Percentiles rank a stretch among this genome's conserved stretches.
phyloP scores from a whole-genome alignment of 1,140 invertebrate genomes.

The Capitella teleta region DNA sequence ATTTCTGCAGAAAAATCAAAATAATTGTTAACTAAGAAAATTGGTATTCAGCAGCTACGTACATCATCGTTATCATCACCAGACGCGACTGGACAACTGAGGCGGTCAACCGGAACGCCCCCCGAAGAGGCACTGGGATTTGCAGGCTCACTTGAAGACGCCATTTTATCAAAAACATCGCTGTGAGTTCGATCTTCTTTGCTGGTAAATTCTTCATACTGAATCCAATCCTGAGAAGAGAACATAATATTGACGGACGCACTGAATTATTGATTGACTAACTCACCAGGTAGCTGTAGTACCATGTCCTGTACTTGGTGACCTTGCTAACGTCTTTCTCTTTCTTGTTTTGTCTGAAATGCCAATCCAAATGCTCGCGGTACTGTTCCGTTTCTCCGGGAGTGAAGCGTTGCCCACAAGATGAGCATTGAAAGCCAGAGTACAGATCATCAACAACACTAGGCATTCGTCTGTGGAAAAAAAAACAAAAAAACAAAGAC shows the following conservation, averaged over 20 bases:
- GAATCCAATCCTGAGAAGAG: constrained; percentile 74
- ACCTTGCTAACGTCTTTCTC: constrained; percentile 73
- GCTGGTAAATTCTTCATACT: constrained; percentile 89
- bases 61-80: constrained; percentile 38
- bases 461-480: too few relatives aligned
- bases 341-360: constrained; percentile 82
- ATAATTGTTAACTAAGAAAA: background rate
- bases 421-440: constrained; percentile 83
- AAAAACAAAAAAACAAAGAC: too few relatives aligned
- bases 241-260: too few relatives aligned
- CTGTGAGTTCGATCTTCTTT: constrained; percentile 80
- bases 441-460: constrained; percentile 60
- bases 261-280: background rate
- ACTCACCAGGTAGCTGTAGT: constrained; percentile 60
- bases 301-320: constrained; percentile 73
- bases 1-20: constrained; percentile 42
- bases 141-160: constrained; percentile 4
- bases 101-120: constrained; percentile 16
- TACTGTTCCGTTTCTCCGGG: constrained; percentile 71
- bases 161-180: constrained; percentile 66
- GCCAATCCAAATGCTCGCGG: constrained; percentile 91
- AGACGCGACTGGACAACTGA: constrained; percentile 31
- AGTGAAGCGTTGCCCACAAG: constrained; percentile 81
- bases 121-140: background rate
- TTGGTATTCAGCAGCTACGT: constrained; percentile 12